Conservation (phyloP, 2,888 invertebrate species). For the Agrochola lota region DNA sequence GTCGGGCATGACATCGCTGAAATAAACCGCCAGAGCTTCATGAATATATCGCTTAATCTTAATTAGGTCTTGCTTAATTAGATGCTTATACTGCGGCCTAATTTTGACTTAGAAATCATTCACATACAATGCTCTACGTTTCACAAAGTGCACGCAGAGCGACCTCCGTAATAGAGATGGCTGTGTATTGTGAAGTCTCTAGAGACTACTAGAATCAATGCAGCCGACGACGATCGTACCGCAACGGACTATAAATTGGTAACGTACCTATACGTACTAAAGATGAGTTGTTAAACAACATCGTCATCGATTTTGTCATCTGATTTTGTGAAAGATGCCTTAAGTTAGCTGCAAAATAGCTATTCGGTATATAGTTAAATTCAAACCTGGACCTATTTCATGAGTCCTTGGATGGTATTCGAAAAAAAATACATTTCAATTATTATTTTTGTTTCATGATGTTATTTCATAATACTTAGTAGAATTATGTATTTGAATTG, state of each 20-base stretch:
- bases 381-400: too few relatives aligned
- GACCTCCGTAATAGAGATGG: not conserved
- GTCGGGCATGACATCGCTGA: not conserved
- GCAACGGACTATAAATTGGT: not conserved
- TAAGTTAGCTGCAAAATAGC: not conserved
- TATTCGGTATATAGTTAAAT: not conserved
- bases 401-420: too few relatives aligned
- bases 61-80: conserved; percentile 43
- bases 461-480: too few relatives aligned
- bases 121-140: conserved; percentile 2
- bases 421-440: too few relatives aligned
- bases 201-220: conserved; percentile 26
- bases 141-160: not conserved
- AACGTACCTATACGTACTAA: not conserved
- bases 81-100: not conserved
- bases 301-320: not conserved
- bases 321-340: not conserved
- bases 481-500: too few relatives aligned
- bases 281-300: not conserved
- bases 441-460: too few relatives aligned
- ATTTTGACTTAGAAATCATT: conserved; percentile 9
- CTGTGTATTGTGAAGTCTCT: conserved; percentile 12
- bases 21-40: conserved; percentile 6
- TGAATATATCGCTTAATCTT: conserved; percentile 37
- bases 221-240: conserved; percentile 1